A percentile compares a stretch with the other conserved stretches of the same genome.
Conservation (phyloP, 2,113 vertebrate genomes). For the Falcunculus frontatus region DNA sequence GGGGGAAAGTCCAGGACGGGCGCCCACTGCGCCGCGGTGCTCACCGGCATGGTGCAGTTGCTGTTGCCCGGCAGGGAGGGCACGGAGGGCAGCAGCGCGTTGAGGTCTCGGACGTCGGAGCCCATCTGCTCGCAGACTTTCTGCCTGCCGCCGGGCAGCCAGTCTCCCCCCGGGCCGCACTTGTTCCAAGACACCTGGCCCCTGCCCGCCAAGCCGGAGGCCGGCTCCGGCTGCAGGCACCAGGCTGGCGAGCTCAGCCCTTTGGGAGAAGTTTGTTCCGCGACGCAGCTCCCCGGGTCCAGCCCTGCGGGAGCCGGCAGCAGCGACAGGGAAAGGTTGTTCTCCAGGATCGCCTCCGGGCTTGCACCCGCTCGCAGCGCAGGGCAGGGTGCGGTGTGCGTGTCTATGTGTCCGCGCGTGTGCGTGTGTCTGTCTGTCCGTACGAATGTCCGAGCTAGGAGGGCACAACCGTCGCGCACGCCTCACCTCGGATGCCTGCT, state of each 20-base stretch:
- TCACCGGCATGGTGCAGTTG: slow-evolving; percentile 83
- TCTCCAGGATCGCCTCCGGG: slow-evolving; percentile 69
- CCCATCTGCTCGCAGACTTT: slow-evolving; percentile 78
- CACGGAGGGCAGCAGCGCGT: slow-evolving; percentile 84
- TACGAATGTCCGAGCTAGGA: neutral
- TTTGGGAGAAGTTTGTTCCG: slow-evolving; percentile 59
- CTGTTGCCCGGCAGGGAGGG: slow-evolving; percentile 82
- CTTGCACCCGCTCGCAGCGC: neutral
- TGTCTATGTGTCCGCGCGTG: neutral
- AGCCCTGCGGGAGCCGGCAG: slow-evolving; percentile 66
- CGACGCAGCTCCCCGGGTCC: slow-evolving; percentile 65
- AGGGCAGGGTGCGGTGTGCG: neutral
- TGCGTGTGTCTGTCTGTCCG: neutral
- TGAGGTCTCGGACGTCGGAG: slow-evolving; percentile 90
- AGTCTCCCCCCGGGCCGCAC: slow-evolving; percentile 49
- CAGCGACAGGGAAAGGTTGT: slow-evolving; percentile 55
- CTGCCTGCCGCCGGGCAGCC: slow-evolving; percentile 31
- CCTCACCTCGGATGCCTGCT: slow-evolving; percentile 77
- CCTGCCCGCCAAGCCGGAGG: slow-evolving; percentile 48
- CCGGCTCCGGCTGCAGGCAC: slow-evolving; percentile 64
- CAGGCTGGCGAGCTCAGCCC: slow-evolving; percentile 53
- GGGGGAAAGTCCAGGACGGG: slow-evolving; percentile 93
- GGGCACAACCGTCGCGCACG: slow-evolving; percentile 73
- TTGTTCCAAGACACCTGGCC: slow-evolving; percentile 55
- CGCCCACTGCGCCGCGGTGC: slow-evolving; percentile 88